phyloP scores from a whole-genome alignment of 2,888 invertebrate genomes.

The Gastracanthus pulcherrimus region DNA sequence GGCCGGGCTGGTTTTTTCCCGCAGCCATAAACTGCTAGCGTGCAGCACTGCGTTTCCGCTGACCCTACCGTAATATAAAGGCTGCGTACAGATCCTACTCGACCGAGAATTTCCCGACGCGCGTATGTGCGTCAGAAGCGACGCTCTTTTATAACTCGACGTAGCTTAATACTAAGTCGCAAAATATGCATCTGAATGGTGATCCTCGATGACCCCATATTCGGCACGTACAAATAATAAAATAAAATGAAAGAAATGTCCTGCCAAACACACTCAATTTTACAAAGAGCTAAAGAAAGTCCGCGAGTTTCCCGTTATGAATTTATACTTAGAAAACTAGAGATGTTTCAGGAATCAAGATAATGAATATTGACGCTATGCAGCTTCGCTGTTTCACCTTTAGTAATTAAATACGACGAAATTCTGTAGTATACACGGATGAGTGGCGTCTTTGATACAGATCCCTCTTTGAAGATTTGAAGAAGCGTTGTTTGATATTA shows the following conservation, averaged over 20 bases:
- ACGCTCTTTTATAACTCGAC: too few species aligned
- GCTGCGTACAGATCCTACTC: too few species aligned
- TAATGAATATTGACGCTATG: constrained; percentile 10
- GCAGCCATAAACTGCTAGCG: too few species aligned
- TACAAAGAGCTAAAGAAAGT: neutral
- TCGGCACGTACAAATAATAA: too few species aligned
- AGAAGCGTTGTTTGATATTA: neutral
- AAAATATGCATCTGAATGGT: too few species aligned
- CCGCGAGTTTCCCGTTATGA: neutral
- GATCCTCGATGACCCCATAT: too few species aligned
- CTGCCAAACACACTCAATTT: neutral
- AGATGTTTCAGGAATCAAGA: neutral
- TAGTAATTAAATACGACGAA: constrained; percentile 31
- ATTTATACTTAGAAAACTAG: constrained; percentile 5
- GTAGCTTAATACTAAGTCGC: too few species aligned
- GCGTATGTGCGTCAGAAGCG: too few species aligned
- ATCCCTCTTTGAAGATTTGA: neutral
- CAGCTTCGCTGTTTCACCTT: neutral
- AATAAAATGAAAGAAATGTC: neutral
- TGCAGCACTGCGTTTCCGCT: too few species aligned
- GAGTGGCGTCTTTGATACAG: constrained; percentile 9
- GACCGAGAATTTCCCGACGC: too few species aligned
- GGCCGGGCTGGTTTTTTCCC: too few species aligned
- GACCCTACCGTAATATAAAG: too few species aligned
- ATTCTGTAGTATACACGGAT: neutral